Base-by-base conservation (phyloP, 2,888 invertebrate genomes). In the Synanthedon myopaeformis region DNA sequence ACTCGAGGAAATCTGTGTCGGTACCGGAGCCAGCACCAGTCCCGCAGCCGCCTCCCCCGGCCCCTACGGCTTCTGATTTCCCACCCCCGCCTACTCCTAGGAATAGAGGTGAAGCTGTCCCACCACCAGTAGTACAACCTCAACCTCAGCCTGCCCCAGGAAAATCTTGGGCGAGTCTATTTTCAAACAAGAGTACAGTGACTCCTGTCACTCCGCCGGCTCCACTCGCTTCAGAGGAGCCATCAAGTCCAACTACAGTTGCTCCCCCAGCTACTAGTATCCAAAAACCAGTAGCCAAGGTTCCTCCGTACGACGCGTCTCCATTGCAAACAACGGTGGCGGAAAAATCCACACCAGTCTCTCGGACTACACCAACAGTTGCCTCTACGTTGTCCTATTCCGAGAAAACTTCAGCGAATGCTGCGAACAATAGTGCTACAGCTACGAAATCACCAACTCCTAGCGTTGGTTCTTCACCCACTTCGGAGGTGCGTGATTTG, bases 111-210 rank as follows among this genome's bases (percentile, higher is more conserved):
- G 86, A 84, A 51, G 72, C 78, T 0, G 52, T 63, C 1, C 80
- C 84, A 1, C 62, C 81, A 0, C 77, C 81, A 2, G 71, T 72
- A 4, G 66, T 74, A 1, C 68, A 69, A 51, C 77, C 79, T 4
- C 85, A 80, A 56, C 83, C 80, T 2, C 81, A 76, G 57, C 82
- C 85, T 0, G 82, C 85, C 0, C 72, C 87, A 14, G 80, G 88
- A 57, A 86, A 90, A 52, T 91, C 92, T 0, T 92, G 92, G 92
- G 92, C 92, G 1, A 92, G 92, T 72, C 69, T 92, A 13, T 92
- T 92, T 72, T 89, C 84, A 3, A 88, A 65, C 56, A 84, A 84
- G 61, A 53, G 72, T 0, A 63, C 73, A 17, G 65, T 60, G 23
- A 62, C 70, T 23, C 54, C 64, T 3, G 55, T 63, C 2, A 59